Percentiles rank a stretch among this genome's conserved stretches.
These are phyloP conservation scores for Lagodon rhomboides DNA, from an alignment of 2,797 vertebrate species.

Conservation along the genomic window DNA sequence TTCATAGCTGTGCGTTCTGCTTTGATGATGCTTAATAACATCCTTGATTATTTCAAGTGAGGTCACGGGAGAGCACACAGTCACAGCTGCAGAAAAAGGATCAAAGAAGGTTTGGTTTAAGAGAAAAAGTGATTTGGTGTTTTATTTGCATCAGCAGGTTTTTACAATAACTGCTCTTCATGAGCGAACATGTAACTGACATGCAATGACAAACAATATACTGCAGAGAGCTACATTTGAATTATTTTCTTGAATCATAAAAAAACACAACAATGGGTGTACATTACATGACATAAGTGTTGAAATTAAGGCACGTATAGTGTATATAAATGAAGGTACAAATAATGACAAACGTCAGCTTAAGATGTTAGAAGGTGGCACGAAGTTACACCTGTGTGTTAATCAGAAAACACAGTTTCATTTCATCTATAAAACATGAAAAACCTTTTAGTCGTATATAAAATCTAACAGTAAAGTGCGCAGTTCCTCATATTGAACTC, in stretches of 20 bases:
- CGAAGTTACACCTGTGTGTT: neutral
- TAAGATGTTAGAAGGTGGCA: neutral
- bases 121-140: slow-evolving; percentile 54
- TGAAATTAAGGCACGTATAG: slow-evolving; percentile 13
- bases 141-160: slow-evolving; percentile 60
- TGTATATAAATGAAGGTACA: slow-evolving; percentile 4
- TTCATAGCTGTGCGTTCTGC: neutral
- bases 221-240: neutral
- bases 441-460: slow-evolving; percentile 22
- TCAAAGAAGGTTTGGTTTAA: slow-evolving; percentile 42
- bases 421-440: slow-evolving; percentile 17
- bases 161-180: slow-evolving; percentile 38
- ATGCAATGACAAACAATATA: slow-evolving; percentile 1
- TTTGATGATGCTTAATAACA: slow-evolving; percentile 80
- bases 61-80: slow-evolving; percentile 32
- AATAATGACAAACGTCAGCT: neutral
- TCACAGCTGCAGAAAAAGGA: slow-evolving; percentile 52
- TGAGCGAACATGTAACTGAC: neutral
- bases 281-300: neutral
- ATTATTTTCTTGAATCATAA: neutral
- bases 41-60: slow-evolving; percentile 69
- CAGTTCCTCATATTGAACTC: slow-evolving; percentile 9
- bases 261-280: neutral
- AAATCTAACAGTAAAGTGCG: slow-evolving; percentile 19
- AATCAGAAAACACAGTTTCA: neutral